Percentiles rank a stretch among this genome's conserved stretches.
Conservation (phyloP, 2,888 invertebrate genomes). For the Buathra laborator region DNA sequence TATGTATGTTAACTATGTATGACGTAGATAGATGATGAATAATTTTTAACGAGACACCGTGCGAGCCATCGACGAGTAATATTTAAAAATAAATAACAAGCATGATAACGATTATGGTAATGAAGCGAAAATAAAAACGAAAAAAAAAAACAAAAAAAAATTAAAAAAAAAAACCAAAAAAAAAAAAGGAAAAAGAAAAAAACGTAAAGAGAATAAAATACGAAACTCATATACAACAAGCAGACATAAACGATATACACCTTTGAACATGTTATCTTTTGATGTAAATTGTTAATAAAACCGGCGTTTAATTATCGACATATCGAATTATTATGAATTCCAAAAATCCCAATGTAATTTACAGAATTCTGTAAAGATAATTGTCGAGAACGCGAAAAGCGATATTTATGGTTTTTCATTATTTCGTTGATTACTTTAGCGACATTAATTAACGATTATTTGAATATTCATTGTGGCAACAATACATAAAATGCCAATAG, state of each 20-base stretch:
- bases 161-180: background rate
- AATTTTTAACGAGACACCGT: slow-evolving; percentile 77
- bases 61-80: slow-evolving; percentile 63
- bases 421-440: too few species aligned
- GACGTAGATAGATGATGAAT: slow-evolving; percentile 83
- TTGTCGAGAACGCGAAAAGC: background rate
- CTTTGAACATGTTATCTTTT: slow-evolving; percentile 83
- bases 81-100: slow-evolving; percentile 50
- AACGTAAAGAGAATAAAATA: slow-evolving; percentile 46
- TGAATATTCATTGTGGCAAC: too few species aligned
- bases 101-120: slow-evolving; percentile 61
- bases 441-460: too few species aligned
- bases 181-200: slow-evolving; percentile 14
- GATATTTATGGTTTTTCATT: too few species aligned
- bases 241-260: slow-evolving; percentile 75
- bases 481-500: too few species aligned
- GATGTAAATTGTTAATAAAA: slow-evolving; percentile 82
- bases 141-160: slow-evolving; percentile 18
- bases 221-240: slow-evolving; percentile 52
- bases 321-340: background rate
- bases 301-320: slow-evolving; percentile 71
- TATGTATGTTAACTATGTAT: slow-evolving; percentile 84
- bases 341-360: background rate
- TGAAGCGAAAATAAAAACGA: slow-evolving; percentile 17
- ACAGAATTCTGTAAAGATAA: background rate